phyloP scores from a whole-genome alignment of 2,888 invertebrate species.

The Timandra comae region DNA sequence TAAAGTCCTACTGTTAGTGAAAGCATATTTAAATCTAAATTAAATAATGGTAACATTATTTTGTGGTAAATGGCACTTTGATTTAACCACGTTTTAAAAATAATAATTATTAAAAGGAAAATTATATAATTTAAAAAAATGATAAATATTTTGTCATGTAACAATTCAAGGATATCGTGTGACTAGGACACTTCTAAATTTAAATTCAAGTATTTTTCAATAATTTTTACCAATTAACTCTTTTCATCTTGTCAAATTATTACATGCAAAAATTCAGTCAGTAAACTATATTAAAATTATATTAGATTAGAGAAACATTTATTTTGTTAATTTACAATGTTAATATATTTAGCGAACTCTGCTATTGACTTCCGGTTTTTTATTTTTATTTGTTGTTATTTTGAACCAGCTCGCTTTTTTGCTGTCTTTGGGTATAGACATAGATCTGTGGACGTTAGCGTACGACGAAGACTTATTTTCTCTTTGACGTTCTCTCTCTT shows the following conservation, averaged over 20 bases:
- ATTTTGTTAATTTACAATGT: no score
- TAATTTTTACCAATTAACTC: neutral
- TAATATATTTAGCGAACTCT: constrained; percentile 51
- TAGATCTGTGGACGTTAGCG: constrained; percentile 74
- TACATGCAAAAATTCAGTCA: constrained; percentile 1
- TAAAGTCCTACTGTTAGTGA: constrained; percentile 16
- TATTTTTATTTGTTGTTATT: constrained; percentile 70
- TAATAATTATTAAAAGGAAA: neutral
- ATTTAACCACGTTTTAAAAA: constrained; percentile 19
- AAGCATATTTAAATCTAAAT: constrained; percentile 28
- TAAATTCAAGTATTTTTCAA: neutral
- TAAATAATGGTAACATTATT: constrained; percentile 37
- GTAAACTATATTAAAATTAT: no score
- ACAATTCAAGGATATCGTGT: neutral
- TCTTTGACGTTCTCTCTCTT: constrained; percentile 68
- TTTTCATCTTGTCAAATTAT: neutral
- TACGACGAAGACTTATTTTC: no score
- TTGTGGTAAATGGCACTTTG: constrained; percentile 34
- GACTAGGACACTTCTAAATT: neutral
- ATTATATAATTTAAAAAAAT: neutral
- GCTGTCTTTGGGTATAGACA: constrained; percentile 84
- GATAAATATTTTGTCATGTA: neutral
- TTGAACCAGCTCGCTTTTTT: constrained; percentile 86
- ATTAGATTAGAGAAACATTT: no score
- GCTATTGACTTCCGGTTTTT: constrained; percentile 58